Base-by-base conservation (phyloP, 1,140 invertebrate genomes). In the Polyergus mexicanus region DNA sequence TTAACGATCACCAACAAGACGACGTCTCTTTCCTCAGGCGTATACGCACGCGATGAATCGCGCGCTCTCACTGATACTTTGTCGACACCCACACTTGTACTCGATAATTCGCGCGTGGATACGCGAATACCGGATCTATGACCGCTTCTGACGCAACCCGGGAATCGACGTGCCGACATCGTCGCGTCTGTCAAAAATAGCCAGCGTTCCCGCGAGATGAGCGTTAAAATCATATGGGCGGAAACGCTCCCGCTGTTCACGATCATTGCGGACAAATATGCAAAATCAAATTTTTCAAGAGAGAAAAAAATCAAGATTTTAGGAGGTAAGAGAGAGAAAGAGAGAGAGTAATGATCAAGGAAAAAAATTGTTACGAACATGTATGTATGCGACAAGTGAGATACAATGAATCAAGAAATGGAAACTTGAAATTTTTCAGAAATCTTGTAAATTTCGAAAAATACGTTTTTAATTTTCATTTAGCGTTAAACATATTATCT, bases 1-100 rank as follows among this genome's bases (percentile, higher is more conserved):
- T 89, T 86, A 91, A 91, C 89, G 89, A 88, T 69, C 87, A 88
- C 86, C 86, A 83, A 69, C 86, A 72, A 86, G 58, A 85, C 62
- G 74, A 87, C 86, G 65, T 85, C 86, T 91, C 89, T 91, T 85
- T 90, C 75, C 65, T 90, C 88, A 72, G 56, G 54, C 19, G 84
- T 16, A 58, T 16, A 58, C 80, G 58, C 80, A 74, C 76, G 86
- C 89, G 74, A 90, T 91, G 89, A 91, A 87, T 87, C 89, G 90
- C 85, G 78, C 76, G 83, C 63, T 66, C 76, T 62, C 80, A 13
- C 13, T 51, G 89, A 88, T 84, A 86, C 76, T 38, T 78, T 28
- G 35, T 51, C 32, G 51, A 66, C 76, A 69, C 65, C 47, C 35
- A 71, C 65, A n/a, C 54, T 51, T 51, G 47, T 19, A 51, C n/a